These are phyloP conservation scores for Paragorgia papillata DNA, from an alignment of 92 coral and sea anemone genomes.

Conservation along the genomic window DNA sequence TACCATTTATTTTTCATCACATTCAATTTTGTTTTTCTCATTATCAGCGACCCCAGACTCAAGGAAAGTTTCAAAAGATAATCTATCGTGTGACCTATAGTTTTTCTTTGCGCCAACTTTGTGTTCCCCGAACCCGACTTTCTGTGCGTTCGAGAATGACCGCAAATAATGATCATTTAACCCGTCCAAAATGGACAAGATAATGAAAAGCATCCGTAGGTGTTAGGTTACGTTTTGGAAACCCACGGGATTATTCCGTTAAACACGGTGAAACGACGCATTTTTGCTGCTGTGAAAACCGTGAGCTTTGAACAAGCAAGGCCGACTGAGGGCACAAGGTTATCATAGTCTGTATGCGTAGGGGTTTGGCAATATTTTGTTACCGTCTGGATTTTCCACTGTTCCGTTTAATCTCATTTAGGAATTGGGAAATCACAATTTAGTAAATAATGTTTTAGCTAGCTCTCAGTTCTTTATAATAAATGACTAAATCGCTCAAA, in stretches of 20 bases:
- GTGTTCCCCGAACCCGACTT: no score
- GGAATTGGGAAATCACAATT: background rate
- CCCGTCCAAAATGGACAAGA: conserved; percentile 70
- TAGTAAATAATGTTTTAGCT: background rate
- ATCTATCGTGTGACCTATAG: conserved; percentile 59
- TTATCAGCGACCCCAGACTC: conserved; percentile 1
- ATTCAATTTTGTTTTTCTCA: conserved; percentile 40
- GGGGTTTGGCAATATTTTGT: background rate
- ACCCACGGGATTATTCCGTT: background rate
- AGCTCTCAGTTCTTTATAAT: no score
- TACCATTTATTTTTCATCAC: conserved; percentile 42
- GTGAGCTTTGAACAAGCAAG: no score
- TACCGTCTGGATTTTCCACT: background rate
- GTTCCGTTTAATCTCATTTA: background rate
- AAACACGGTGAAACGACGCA: background rate
- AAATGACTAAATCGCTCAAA: no score
- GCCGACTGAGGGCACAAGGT: background rate
- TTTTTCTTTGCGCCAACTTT: conserved; percentile 88
- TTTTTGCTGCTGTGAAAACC: background rate
- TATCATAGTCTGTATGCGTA: conserved; percentile 1
- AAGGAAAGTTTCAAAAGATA: conserved; percentile 9
- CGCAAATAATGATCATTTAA: no score
- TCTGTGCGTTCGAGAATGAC: no score
- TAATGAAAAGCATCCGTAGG: conserved; percentile 39
- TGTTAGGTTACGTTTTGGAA: conserved; percentile 17